These are phyloP conservation scores for Archips crataeganus DNA, from an alignment of 2,888 invertebrate species.

Conservation along the genomic window DNA sequence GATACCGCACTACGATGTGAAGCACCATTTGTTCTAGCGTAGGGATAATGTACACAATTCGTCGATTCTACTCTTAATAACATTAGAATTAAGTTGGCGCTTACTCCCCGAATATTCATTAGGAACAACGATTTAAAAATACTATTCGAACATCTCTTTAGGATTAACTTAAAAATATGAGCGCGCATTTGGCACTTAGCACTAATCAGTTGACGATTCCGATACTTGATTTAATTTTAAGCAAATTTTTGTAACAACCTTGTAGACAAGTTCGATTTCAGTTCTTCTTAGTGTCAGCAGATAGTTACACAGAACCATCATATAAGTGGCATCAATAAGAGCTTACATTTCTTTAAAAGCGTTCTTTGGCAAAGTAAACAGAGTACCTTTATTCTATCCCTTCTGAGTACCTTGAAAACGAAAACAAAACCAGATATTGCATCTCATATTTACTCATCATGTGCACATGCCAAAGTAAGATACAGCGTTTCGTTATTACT, in stretches of 20 bases:
- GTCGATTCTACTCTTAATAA: slow-evolving; percentile 78
- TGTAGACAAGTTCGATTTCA: slow-evolving; percentile 9
- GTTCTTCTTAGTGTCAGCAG: slow-evolving; percentile 4
- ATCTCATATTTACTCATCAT: not conserved
- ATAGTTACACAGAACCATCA: slow-evolving; percentile 15
- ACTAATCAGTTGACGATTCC: slow-evolving; percentile 62
- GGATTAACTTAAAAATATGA: slow-evolving; percentile 74
- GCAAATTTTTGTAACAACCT: slow-evolving; percentile 30
- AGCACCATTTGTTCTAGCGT: slow-evolving; percentile 86
- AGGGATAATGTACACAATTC: slow-evolving; percentile 84
- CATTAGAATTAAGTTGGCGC: slow-evolving; percentile 76
- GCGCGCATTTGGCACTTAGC: slow-evolving; percentile 82
- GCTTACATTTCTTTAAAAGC: slow-evolving; percentile 28
- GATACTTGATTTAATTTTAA: slow-evolving; percentile 29
- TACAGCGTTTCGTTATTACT: not conserved
- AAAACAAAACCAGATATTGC: not conserved
- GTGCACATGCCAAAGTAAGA: not conserved
- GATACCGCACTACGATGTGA: slow-evolving; percentile 79
- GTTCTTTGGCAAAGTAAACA: slow-evolving; percentile 45
- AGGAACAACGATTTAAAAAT: slow-evolving; percentile 84
- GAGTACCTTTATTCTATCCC: not conserved
- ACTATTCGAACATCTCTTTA: slow-evolving; percentile 77
- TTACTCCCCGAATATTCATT: slow-evolving; percentile 78
- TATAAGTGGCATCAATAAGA: slow-evolving; percentile 39
- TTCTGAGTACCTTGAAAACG: not conserved